These are phyloP conservation scores for Spongia lamella DNA, from an alignment of 37 sponge, comb jelly and placozoan species.

Conservation along the genomic window DNA sequence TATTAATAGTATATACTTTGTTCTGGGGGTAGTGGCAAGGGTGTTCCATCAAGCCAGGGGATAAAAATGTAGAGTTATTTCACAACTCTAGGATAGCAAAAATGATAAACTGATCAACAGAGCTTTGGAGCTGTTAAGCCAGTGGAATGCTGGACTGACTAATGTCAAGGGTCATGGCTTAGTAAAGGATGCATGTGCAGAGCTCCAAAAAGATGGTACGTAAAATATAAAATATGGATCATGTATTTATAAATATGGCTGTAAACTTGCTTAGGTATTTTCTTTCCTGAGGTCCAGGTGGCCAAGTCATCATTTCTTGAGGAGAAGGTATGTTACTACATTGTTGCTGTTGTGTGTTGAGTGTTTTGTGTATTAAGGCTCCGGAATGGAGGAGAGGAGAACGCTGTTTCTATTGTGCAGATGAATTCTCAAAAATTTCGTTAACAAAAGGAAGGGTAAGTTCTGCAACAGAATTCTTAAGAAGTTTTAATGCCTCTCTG, in stretches of 20 bases:
- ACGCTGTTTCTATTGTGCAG: slow-evolving; percentile 53
- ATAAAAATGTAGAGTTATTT: too few species aligned
- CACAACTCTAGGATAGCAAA: slow-evolving; percentile 2
- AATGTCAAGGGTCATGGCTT: too few species aligned
- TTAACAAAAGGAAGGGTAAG: too few species aligned
- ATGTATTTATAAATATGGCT: too few species aligned
- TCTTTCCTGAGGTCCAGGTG: too few species aligned
- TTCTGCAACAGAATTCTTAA: neutral
- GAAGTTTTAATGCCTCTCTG: neutral
- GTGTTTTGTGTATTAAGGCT: slow-evolving; percentile 12
- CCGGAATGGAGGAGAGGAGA: slow-evolving; percentile 62
- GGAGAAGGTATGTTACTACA: too few species aligned
- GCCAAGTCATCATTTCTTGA: too few species aligned
- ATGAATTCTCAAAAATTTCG: slow-evolving; percentile 34
- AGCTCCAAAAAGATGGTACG: too few species aligned
- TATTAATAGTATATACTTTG: neutral
- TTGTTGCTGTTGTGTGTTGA: too few species aligned
- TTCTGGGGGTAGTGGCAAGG: neutral
- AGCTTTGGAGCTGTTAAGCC: slow-evolving; percentile 75
- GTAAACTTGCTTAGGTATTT: too few species aligned
- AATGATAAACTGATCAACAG: slow-evolving; percentile 52
- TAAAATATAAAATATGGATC: too few species aligned
- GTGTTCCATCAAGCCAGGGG: neutral
- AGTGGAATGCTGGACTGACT: slow-evolving; percentile 66
- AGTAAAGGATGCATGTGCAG: too few species aligned